Evolutionary conservation across 1,140 invertebrate genomes (phyloP).

Genomic region (Formica selysi): DNA sequence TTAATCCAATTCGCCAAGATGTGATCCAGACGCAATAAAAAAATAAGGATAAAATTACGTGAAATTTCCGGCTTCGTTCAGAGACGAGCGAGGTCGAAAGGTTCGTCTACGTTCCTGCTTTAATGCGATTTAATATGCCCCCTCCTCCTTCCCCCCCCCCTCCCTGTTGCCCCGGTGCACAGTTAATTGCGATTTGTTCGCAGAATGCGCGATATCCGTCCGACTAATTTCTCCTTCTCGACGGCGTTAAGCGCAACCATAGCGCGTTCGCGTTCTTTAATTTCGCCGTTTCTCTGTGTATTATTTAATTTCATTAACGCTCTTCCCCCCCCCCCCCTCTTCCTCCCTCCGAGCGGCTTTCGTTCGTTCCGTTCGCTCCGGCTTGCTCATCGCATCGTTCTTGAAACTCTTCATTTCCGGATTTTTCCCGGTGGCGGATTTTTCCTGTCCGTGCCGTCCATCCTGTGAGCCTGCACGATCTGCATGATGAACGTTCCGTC

Average conservation of each 20-base stretch:
- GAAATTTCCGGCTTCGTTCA: constrained; percentile 43
- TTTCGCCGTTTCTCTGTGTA: constrained; percentile 42
- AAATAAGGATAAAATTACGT: constrained; percentile 46
- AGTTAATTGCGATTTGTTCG: constrained; percentile 74
- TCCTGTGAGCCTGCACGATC: constrained; percentile 38
- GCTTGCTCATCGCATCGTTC: constrained; percentile 11
- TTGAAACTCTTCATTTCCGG: constrained; percentile 60
- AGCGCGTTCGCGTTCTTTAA: constrained; percentile 34
- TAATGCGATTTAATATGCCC: constrained; percentile 71
- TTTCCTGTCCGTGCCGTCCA: constrained; percentile 34
- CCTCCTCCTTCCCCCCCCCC: background rate
- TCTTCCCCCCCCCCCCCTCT: too few relatives aligned
- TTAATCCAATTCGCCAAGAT: background rate
- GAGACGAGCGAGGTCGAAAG: constrained; percentile 19
- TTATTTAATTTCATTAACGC: constrained; percentile 58
- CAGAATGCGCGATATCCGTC: constrained; percentile 64
- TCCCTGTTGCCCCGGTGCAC: constrained; percentile 34
- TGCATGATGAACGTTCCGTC: constrained; percentile 39
- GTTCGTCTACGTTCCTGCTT: constrained; percentile 45
- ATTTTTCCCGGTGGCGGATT: constrained; percentile 48
- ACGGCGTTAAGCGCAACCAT: constrained; percentile 47
- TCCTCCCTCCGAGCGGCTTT: background rate
- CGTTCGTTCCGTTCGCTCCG: background rate
- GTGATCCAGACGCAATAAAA: constrained; percentile 28
- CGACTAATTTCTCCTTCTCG: constrained; percentile 62